Evolutionary conservation across 2,797 vertebrate species (phyloP).

Genomic region (Halcyon badia): DNA sequence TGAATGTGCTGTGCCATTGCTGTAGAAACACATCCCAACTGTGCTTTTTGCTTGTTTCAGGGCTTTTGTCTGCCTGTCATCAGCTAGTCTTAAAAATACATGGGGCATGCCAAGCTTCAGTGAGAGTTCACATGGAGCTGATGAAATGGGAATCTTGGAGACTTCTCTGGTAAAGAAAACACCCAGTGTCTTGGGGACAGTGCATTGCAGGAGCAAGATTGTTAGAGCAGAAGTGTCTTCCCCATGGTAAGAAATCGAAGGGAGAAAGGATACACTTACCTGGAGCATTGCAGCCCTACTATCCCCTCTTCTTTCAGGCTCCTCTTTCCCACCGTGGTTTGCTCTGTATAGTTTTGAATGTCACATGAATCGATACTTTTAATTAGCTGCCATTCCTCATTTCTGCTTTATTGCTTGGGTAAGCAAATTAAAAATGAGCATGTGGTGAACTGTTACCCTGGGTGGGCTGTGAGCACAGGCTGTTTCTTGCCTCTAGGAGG

Average conservation of each 20-base stretch:
- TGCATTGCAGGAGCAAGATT: neutral
- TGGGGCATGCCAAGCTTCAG: neutral
- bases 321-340: neutral
- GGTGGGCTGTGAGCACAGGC: constrained; percentile 48
- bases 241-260: neutral
- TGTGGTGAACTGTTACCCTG: constrained; percentile 11
- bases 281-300: neutral
- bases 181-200: neutral
- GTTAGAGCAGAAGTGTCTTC: neutral
- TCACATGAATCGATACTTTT: constrained; percentile 71
- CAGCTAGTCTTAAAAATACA: neutral
- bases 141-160: neutral
- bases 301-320: neutral
- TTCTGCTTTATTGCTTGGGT: constrained; percentile 66
- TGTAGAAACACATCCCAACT: neutral
- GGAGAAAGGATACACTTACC: fast-evolving
- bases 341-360: constrained; percentile 13
- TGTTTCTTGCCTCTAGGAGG: neutral
- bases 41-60: neutral
- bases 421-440: constrained; percentile 68
- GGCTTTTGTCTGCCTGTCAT: neutral
- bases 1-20: neutral
- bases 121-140: neutral
- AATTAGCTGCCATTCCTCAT: constrained; percentile 74
- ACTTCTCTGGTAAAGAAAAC: neutral